phyloP scores from a whole-genome alignment of 2,113 vertebrate genomes.

The Tragelaphus imberbis region DNA sequence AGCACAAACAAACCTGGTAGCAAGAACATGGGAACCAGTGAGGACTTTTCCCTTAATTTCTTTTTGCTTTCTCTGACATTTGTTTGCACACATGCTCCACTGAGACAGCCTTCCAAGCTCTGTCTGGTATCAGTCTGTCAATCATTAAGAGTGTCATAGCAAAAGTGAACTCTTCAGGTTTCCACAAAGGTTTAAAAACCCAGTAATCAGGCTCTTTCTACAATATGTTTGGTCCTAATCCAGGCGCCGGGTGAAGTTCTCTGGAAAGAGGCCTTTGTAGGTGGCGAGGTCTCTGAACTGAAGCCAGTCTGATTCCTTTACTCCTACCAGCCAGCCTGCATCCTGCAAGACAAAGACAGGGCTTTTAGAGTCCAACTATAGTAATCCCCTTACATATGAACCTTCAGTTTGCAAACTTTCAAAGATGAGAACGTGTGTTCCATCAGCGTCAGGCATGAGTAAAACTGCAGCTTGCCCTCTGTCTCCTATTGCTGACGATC shows the following conservation, averaged over 20 bases:
- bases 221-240: slow-evolving; percentile 75
- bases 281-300: slow-evolving; percentile 80
- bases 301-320: slow-evolving; percentile 92
- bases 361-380: background rate
- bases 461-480: background rate
- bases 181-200: slow-evolving; percentile 73
- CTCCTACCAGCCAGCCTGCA: slow-evolving; percentile 95
- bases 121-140: slow-evolving; percentile 74
- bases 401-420: background rate
- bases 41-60: slow-evolving; percentile 74
- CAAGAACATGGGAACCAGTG: slow-evolving; percentile 77
- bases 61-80: slow-evolving; percentile 73
- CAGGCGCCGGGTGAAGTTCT: slow-evolving; percentile 91
- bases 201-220: slow-evolving; percentile 57
- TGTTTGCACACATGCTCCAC: slow-evolving; percentile 73
- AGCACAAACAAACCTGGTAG: slow-evolving; percentile 82
- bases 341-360: slow-evolving; percentile 84
- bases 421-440: background rate
- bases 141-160: slow-evolving; percentile 66
- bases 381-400: background rate
- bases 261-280: slow-evolving; percentile 94
- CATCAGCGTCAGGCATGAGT: rapidly evolving
- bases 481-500: rapidly evolving
- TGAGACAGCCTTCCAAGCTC: slow-evolving; percentile 68
- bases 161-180: slow-evolving; percentile 73